Base-by-base conservation (phyloP, 2,888 invertebrate species). In the Lasioglossum oenotherae region DNA sequence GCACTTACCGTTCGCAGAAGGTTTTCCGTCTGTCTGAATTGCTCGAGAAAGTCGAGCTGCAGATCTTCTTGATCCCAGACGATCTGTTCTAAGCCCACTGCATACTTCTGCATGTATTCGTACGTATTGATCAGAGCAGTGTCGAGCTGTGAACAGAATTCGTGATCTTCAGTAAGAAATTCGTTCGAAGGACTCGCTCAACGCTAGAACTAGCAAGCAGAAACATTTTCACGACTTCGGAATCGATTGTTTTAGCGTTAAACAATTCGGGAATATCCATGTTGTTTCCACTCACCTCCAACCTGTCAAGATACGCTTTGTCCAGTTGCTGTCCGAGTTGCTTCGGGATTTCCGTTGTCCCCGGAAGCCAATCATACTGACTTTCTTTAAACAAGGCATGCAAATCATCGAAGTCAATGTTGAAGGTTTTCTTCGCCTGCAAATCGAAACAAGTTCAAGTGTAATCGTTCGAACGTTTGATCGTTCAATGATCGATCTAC, bases 71-170 rank as follows among this genome's bases (percentile, higher is more conserved):
- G 96, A 90, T 97, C 97, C 94, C 96, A 95, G 60, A 96, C 96
- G 75, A 97, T 96, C 91, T 97, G 97, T 92, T 97, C 96, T 82
- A 98, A 93, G 46, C 97, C 97, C 10, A 97, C 97, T 1, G 97
- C 97, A 86, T 97, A 96, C 95, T 96, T 96, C 95, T 98, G 97
- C 94, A 98, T 95, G 88, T 96, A 96, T 92, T 96, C 96, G 95
- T 97, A 97, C 93, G 97, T 96, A 81, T 96, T 95, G 78, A 96
- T 96, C 90, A 97, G 95, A 23, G 95, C 94, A 35, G 94, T 93
- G 80, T 96, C 95, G 84, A 96, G 94, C 96, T 96, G 95, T 6
- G 95, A 95, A 84, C 46, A 71, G 2, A 49, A 60, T 16, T 31
- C 35, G 74, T 12, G 4, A 38, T 23, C 38, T 82, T 67, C 35